A percentile compares a stretch with the other conserved stretches of the same genome.
Evolutionary conservation across 2,113 vertebrate species (phyloP).

Genomic region (Caranx ignobilis): DNA sequence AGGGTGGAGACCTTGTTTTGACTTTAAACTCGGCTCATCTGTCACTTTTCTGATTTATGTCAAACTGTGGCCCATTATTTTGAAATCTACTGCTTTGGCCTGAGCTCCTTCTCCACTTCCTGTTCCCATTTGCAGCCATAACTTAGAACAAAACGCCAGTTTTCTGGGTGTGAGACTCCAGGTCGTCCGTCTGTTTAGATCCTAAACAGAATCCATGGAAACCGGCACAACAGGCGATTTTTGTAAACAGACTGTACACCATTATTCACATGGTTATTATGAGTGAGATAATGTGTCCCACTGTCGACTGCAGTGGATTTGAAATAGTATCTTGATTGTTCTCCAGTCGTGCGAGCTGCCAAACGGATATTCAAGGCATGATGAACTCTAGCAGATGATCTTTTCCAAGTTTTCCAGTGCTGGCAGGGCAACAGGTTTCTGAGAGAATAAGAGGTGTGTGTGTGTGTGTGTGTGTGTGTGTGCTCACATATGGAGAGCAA

Average conservation of each 20-base stretch:
- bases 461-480: conserved; percentile 27
- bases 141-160: conserved; percentile 6
- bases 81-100: conserved; percentile 10
- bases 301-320: conserved; percentile 56
- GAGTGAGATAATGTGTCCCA: conserved; percentile 69
- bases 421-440: conserved; percentile 61
- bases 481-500: not conserved
- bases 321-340: conserved; percentile 78
- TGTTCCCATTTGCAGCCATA: conserved; percentile 30
- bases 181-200: conserved; percentile 53
- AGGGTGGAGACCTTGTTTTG: not conserved
- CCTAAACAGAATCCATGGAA: conserved; percentile 69
- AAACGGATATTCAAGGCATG: conserved; percentile 65
- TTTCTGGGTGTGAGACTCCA: conserved; percentile 40
- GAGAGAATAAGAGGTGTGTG: conserved; percentile 38
- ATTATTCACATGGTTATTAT: conserved; percentile 63
- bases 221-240: conserved; percentile 50
- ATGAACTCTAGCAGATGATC: conserved; percentile 68
- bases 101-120: not conserved
- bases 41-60: conserved; percentile 5
- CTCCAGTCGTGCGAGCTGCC: conserved; percentile 65
- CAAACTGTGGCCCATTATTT: conserved; percentile 1
- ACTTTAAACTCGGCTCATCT: too few species aligned
- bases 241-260: conserved; percentile 48
- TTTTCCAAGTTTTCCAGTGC: conserved; percentile 66